A percentile compares a stretch with the other conserved stretches of the same genome.
These are phyloP conservation scores for Cygnus atratus DNA, from an alignment of 2,113 vertebrate genomes.

Conservation along the genomic window DNA sequence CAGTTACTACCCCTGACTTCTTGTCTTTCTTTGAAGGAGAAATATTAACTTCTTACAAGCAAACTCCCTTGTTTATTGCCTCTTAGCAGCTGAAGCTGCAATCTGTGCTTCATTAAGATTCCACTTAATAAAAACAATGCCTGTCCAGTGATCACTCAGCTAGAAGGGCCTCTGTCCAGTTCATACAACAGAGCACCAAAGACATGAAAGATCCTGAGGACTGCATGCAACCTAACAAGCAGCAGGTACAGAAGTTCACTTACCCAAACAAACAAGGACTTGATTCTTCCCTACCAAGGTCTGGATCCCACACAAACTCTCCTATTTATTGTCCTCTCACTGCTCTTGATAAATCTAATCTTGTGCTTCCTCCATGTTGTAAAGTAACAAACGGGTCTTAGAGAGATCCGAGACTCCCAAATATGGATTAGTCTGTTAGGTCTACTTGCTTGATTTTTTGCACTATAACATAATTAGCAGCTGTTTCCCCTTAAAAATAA, in stretches of 20 bases:
- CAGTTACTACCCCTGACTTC: neutral
- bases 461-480: neutral
- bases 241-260: neutral
- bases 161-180: neutral
- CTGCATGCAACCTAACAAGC: neutral
- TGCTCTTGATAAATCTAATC: neutral
- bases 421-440: neutral
- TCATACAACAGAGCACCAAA: neutral
- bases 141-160: neutral
- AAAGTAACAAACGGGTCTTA: conserved; percentile 1
- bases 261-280: neutral
- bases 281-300: neutral
- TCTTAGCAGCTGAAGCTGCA: neutral
- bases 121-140: neutral
- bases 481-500: conserved; percentile 6
- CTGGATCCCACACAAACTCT: neutral
- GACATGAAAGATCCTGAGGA: neutral
- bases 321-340: neutral
- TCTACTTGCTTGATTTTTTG: neutral
- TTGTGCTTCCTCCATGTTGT: neutral
- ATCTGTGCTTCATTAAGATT: neutral
- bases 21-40: neutral
- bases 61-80: neutral
- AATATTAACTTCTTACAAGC: neutral
- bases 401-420: neutral